Base-by-base conservation (phyloP, 2,888 invertebrate species). In the Lochmaea capreae region DNA sequence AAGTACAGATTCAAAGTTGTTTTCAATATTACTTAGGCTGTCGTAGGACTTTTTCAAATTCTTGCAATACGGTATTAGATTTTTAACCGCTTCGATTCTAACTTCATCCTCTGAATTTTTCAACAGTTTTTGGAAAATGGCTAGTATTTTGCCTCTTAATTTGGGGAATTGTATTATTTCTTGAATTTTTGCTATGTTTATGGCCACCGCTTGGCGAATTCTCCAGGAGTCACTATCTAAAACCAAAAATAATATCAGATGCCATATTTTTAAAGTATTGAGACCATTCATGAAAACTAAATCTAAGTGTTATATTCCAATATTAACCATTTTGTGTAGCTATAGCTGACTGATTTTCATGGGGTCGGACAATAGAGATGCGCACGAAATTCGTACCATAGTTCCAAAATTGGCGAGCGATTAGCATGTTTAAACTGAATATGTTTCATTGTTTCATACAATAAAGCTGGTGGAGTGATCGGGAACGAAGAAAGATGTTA, bases 151-250 rank as follows among this genome's bases (percentile, higher is more conserved):
- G 11, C 82, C 81, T 16, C 84, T 78, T 39, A 78, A 75, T 67
- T 78, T 82, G 10, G 76, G 76, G 46, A 79, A 79, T 0, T 79
- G 79, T 10, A 83, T 81, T 1, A 79, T 79, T 54, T 74, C 75
- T 74, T 84, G 84, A 0, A 86, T 78, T 6, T 80, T 77, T 18
- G 82, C 80, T 39, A 86, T 82, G 71, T 77, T 77, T 42, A 65
- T 74, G 8, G 85, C 84, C 10, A 86, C 71, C 67, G 79, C 77
- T 70, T 85, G 84, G 9, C 85, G 80, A 3, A 85, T 79, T 73
- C 80, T 82, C 86, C 86, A 86, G 0, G 85, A 86, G 8, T 74
- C 43, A 65, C 83, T 83, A 59, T 77, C 85, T 85, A 67, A 54
- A 84, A 80, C 71, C 59, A 67, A 58, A 68, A 22, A 65, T 10